Evolutionary conservation across 1,140 invertebrate species (phyloP).

Genomic region (Saccostrea glomerata): DNA sequence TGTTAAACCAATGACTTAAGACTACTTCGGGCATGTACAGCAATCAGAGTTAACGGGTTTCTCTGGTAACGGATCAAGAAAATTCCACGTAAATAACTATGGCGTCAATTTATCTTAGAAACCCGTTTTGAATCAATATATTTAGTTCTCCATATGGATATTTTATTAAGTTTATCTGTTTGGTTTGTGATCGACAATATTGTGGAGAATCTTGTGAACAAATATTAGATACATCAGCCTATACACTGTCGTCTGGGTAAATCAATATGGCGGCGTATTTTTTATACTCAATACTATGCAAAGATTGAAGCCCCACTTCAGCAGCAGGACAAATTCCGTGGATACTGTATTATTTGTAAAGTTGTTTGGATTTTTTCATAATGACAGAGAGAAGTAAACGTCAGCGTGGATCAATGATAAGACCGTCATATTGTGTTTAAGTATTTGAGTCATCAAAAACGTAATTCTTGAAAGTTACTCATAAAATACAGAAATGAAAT

Average conservation of each 20-base stretch:
- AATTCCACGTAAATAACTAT: slow-evolving; percentile 14
- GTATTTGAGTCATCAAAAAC: not conserved
- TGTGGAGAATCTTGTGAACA: not conserved
- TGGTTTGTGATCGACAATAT: slow-evolving; percentile 12
- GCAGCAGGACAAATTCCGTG: not conserved
- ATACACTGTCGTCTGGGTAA: not conserved
- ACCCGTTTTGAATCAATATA: slow-evolving; percentile 36
- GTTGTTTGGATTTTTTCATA: not conserved
- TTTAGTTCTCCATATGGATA: slow-evolving; percentile 32
- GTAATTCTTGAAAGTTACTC: not conserved
- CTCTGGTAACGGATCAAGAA: slow-evolving; percentile 2
- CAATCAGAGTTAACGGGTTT: not conserved
- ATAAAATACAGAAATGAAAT: too few relatives aligned
- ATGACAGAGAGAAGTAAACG: not conserved
- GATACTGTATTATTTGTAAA: slow-evolving; percentile 20
- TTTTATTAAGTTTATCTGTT: slow-evolving; percentile 37
- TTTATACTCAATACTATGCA: not conserved
- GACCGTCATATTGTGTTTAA: not conserved
- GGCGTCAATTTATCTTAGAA: slow-evolving; percentile 19
- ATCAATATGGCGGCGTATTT: slow-evolving; percentile 25
- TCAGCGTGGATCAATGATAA: not conserved
- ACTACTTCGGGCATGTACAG: not conserved
- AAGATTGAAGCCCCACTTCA: not conserved
- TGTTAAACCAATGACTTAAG: not conserved
- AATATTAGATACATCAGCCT: slow-evolving; percentile 5